Evolutionary conservation across 2,888 invertebrate genomes (phyloP).

Genomic region (Mesochorus sp.): DNA sequence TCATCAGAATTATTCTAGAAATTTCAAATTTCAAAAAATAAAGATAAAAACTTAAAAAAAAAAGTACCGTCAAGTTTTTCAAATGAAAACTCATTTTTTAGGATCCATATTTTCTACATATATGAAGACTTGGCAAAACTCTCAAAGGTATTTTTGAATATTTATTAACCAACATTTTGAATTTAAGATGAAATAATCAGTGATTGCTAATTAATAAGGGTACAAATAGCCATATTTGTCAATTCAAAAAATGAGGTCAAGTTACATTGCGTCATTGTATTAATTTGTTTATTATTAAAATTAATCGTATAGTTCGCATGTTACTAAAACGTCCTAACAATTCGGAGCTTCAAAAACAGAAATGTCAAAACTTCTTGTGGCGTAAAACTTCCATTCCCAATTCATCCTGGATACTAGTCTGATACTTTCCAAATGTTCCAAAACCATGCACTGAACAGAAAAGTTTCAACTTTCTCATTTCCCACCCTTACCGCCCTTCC

Average conservation of each 20-base stretch:
- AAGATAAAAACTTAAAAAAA: too few species aligned
- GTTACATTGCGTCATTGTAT: too few species aligned
- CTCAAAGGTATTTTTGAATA: background rate
- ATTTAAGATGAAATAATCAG: background rate
- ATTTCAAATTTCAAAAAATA: too few species aligned
- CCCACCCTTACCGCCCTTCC: background rate
- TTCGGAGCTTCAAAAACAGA: background rate
- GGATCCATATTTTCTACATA: too few species aligned
- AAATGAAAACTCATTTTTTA: too few species aligned
- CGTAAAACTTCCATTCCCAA: conserved; percentile 16
- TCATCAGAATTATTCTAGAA: too few species aligned
- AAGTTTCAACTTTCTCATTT: conserved; percentile 16
- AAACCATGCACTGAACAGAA: conserved; percentile 21
- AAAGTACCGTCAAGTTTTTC: too few species aligned
- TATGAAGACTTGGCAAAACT: background rate
- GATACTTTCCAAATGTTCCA: conserved; percentile 6
- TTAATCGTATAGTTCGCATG: background rate
- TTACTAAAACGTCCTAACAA: background rate
- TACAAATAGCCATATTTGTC: too few species aligned
- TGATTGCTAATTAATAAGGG: too few species aligned
- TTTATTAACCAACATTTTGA: background rate
- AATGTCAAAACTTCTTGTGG: conserved; percentile 6
- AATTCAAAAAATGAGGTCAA: too few species aligned
- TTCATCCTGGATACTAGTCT: conserved; percentile 10
- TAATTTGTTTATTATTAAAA: background rate